Percentiles rank a stretch among this genome's conserved stretches.
These are phyloP conservation scores for Ephydatia muelleri DNA, from an alignment of 37 sponge, comb jelly and placozoan species.

Conservation along the genomic window DNA sequence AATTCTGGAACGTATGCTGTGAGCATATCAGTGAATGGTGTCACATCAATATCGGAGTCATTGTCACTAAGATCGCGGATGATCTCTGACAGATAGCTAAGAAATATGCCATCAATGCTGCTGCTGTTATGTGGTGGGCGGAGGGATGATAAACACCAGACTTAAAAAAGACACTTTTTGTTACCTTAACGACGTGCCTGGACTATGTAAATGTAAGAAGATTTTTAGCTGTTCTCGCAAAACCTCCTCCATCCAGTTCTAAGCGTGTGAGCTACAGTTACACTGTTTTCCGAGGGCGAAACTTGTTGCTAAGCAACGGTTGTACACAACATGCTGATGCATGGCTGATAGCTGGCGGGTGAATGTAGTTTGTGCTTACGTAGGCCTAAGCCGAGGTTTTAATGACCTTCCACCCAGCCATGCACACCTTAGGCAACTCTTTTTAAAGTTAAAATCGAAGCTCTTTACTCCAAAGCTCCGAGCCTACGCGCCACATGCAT, in stretches of 20 bases:
- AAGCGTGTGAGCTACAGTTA: no score
- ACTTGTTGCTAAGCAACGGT: not conserved
- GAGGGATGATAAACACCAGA: not conserved
- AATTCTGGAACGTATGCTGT: not conserved
- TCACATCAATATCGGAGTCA: not conserved
- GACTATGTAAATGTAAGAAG: not conserved
- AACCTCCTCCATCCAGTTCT: not conserved
- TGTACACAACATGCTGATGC: not conserved
- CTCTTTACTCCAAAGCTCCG: no score
- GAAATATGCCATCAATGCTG: not conserved
- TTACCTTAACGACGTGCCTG: not conserved
- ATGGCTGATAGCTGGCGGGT: not conserved
- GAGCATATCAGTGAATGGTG: not conserved
- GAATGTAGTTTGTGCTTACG: not conserved
- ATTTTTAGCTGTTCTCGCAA: not conserved
- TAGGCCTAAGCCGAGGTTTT: no score
- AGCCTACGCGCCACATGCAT: no score
- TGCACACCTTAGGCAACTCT: no score
- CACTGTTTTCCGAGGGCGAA: not conserved
- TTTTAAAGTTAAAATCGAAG: no score
- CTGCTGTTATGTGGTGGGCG: not conserved
- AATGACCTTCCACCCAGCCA: not conserved
- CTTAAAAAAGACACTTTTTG: not conserved
- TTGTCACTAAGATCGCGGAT: not conserved
- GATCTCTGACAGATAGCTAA: not conserved